phyloP scores from a whole-genome alignment of 1,140 invertebrate genomes.

The Acromyrmex echinatior region DNA sequence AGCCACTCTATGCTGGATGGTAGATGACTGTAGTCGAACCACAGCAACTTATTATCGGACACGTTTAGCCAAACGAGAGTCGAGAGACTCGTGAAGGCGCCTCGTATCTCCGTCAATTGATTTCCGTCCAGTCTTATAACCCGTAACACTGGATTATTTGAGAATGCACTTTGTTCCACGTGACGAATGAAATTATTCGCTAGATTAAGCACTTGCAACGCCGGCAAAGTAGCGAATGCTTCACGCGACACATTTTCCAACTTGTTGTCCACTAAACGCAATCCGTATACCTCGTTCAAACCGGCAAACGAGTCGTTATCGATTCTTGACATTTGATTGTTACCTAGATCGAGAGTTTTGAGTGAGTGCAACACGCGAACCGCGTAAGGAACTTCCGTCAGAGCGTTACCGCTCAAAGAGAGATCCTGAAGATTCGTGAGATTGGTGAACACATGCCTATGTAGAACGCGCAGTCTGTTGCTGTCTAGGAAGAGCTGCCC shows the following conservation, averaged over 20 bases:
- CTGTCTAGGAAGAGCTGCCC: slow-evolving; percentile 92
- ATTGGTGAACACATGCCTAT: slow-evolving; percentile 92
- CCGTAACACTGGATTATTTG: slow-evolving; percentile 92
- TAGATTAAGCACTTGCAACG: slow-evolving; percentile 95
- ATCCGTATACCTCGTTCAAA: slow-evolving; percentile 92
- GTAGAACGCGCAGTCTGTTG: slow-evolving; percentile 90
- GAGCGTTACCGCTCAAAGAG: slow-evolving; percentile 93
- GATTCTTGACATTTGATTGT: slow-evolving; percentile 93
- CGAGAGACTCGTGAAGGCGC: slow-evolving; percentile 93
- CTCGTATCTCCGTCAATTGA: slow-evolving; percentile 93
- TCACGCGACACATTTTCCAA: slow-evolving; percentile 94
- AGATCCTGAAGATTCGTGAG: slow-evolving; percentile 94
- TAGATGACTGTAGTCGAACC: slow-evolving; percentile 96
- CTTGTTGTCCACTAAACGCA: slow-evolving; percentile 95
- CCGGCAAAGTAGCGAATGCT: slow-evolving; percentile 93
- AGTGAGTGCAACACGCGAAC: slow-evolving; percentile 91
- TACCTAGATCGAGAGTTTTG: slow-evolving; percentile 94
- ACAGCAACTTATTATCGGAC: slow-evolving; percentile 95
- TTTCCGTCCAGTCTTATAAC: slow-evolving; percentile 96
- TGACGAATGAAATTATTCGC: slow-evolving; percentile 94
- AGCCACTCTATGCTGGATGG: slow-evolving; percentile 94
- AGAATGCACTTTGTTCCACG: slow-evolving; percentile 94
- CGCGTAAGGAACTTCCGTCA: slow-evolving; percentile 93
- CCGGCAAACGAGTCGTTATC: slow-evolving; percentile 94
- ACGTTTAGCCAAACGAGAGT: slow-evolving; percentile 96